phyloP scores from a whole-genome alignment of 1,140 invertebrate species.

The Philaenus spumarius region DNA sequence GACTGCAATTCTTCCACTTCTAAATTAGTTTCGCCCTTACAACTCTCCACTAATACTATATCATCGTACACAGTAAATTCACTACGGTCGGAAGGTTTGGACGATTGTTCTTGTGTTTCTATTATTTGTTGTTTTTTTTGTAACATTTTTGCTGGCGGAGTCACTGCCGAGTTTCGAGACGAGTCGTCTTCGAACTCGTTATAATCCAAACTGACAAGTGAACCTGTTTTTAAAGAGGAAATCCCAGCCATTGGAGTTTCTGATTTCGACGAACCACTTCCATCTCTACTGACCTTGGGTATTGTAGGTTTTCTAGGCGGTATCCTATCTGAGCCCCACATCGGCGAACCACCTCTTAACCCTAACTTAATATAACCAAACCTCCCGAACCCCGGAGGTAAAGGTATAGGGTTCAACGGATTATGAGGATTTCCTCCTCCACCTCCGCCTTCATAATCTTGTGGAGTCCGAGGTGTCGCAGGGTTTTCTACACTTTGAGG shows the following conservation, averaged over 20 bases:
- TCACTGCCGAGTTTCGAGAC: constrained; percentile 39
- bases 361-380: constrained; percentile 55
- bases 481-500: constrained; percentile 52
- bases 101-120: constrained; percentile 1
- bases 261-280: not conserved
- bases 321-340: constrained; percentile 46
- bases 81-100: constrained; percentile 22
- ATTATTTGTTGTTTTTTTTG: constrained; percentile 10
- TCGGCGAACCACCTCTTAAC: constrained; percentile 62
- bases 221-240: constrained; percentile 45
- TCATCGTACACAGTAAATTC: constrained; percentile 33
- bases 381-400: constrained; percentile 35
- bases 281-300: constrained; percentile 1
- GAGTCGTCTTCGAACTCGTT: constrained; percentile 55
- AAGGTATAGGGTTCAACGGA: constrained; percentile 46
- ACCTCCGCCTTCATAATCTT: constrained; percentile 31
- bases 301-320: constrained; percentile 34
- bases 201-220: constrained; percentile 52
- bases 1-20: constrained; percentile 30
- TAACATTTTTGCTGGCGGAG: constrained; percentile 7
- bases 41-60: constrained; percentile 31
- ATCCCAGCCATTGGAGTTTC: constrained; percentile 16
- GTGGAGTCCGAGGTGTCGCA: constrained; percentile 45
- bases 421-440: constrained; percentile 47
- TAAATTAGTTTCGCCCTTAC: constrained; percentile 28